Conservation (phyloP, 2,113 vertebrate genomes). For the Poecilia latipinna region DNA sequence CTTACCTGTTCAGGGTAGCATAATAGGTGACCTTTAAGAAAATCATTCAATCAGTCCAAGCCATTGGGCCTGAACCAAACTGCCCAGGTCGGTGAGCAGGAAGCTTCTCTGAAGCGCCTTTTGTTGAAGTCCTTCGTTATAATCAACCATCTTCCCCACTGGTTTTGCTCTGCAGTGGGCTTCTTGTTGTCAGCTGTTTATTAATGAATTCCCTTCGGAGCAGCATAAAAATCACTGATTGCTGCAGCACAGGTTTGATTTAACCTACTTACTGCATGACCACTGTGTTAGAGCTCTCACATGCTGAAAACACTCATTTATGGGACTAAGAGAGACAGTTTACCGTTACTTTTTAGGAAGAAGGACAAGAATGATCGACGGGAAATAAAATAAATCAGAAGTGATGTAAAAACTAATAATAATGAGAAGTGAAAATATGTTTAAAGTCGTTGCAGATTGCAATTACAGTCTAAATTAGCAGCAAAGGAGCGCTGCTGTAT, state of each 20-base stretch:
- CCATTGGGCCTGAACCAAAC: neutral
- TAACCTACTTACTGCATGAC: conserved; percentile 45
- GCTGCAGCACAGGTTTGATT: conserved; percentile 34
- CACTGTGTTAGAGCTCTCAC: conserved; percentile 26
- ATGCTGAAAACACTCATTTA: neutral
- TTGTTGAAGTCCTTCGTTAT: conserved; percentile 43
- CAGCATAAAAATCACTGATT: conserved; percentile 31
- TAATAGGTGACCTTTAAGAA: neutral
- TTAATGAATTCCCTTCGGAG: conserved; percentile 57
- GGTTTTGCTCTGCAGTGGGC: conserved; percentile 27
- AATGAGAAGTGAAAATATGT: conserved; percentile 23
- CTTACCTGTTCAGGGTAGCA: too few relatives aligned
- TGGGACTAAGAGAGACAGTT: neutral
- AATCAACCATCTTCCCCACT: conserved; percentile 23
- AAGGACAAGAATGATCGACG: neutral
- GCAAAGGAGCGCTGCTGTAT: conserved; percentile 17
- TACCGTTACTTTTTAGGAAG: neutral
- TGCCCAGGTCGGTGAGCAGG: neutral
- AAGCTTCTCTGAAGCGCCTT: conserved; percentile 15
- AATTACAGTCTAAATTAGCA: conserved; percentile 47
- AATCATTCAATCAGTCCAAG: neutral
- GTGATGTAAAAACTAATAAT: conserved; percentile 24
- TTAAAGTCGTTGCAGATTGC: conserved; percentile 22
- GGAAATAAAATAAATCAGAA: neutral
- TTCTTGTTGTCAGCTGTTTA: conserved; percentile 51